Conservation (phyloP, 2,888 invertebrate species). For the Lypha dubia region DNA sequence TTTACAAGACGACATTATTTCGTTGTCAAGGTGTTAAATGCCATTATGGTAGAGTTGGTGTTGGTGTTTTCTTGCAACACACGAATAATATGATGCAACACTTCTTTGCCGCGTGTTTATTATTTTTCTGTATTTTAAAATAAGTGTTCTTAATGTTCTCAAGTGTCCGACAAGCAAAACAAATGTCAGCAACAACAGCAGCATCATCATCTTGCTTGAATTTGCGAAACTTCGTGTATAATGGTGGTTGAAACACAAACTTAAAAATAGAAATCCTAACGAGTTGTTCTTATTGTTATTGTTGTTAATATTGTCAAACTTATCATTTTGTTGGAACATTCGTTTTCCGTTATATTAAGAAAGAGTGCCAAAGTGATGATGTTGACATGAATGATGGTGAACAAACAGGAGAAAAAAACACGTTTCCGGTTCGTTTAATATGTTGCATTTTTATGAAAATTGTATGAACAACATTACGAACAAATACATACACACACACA, state of each 20-base stretch:
- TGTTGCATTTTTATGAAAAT: slow-evolving; percentile 68
- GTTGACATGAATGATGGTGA: slow-evolving; percentile 67
- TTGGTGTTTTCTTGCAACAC: slow-evolving; percentile 11
- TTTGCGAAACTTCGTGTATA: neutral
- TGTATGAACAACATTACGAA: neutral
- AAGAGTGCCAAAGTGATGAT: slow-evolving; percentile 40
- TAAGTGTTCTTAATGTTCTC: slow-evolving; percentile 72
- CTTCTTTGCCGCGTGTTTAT: slow-evolving; percentile 50
- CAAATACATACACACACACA: neutral
- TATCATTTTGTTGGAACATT: slow-evolving; percentile 54
- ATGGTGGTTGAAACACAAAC: neutral
- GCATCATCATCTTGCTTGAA: slow-evolving; percentile 25
- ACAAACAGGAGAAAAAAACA: slow-evolving; percentile 62
- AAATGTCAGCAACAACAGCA: slow-evolving; percentile 64
- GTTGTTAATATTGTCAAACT: slow-evolving; percentile 42
- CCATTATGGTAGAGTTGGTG: neutral
- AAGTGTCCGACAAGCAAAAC: slow-evolving; percentile 73
- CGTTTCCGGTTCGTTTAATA: slow-evolving; percentile 76
- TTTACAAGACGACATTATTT: slow-evolving; percentile 37
- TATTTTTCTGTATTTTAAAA: slow-evolving; percentile 39
- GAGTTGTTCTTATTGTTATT: slow-evolving; percentile 49
- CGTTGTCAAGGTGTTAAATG: slow-evolving; percentile 14
- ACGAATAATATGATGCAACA: slow-evolving; percentile 58
- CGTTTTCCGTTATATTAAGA: slow-evolving; percentile 58
- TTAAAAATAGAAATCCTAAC: slow-evolving; percentile 56